These are phyloP conservation scores for Euwallacea similis DNA, from an alignment of 1,140 invertebrate genomes.

Conservation along the genomic window DNA sequence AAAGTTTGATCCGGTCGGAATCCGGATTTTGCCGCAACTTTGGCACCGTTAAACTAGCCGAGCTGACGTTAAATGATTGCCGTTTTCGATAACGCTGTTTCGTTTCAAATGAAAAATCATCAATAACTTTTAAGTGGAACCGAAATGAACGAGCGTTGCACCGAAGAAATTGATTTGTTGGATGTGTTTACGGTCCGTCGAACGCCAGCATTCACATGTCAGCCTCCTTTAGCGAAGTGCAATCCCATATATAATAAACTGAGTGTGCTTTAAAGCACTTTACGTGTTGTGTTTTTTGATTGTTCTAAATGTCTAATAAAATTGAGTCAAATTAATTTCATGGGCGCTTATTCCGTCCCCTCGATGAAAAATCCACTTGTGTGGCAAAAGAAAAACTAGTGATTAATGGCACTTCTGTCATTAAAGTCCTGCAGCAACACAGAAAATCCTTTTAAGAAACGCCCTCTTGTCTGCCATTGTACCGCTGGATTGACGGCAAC, in stretches of 20 bases:
- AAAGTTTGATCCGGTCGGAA: conserved; percentile 25
- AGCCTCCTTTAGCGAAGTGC: not conserved
- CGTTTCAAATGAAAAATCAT: conserved; percentile 22
- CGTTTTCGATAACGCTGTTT: conserved; percentile 19
- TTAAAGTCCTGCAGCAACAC: not conserved
- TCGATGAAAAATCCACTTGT: not conserved
- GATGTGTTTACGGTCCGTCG: conserved; percentile 11
- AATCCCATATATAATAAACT: no score
- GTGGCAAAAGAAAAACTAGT: not conserved
- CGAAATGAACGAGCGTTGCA: conserved; percentile 11
- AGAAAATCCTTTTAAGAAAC: conserved; percentile 7
- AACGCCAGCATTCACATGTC: not conserved
- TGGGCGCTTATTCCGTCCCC: no score
- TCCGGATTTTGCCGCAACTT: conserved; percentile 16
- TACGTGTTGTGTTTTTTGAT: no score
- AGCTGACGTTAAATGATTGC: conserved; percentile 27
- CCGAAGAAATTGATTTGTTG: conserved; percentile 17
- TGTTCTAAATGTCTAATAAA: no score
- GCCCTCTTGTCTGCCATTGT: conserved; percentile 1
- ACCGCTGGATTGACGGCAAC: not conserved
- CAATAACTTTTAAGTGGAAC: conserved; percentile 22
- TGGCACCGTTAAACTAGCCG: conserved; percentile 18
- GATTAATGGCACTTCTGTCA: not conserved
- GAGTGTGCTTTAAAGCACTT: no score
- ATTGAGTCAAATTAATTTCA: no score